Conservation (phyloP, 2,797 vertebrate genomes). For the Parambassis ranga region DNA sequence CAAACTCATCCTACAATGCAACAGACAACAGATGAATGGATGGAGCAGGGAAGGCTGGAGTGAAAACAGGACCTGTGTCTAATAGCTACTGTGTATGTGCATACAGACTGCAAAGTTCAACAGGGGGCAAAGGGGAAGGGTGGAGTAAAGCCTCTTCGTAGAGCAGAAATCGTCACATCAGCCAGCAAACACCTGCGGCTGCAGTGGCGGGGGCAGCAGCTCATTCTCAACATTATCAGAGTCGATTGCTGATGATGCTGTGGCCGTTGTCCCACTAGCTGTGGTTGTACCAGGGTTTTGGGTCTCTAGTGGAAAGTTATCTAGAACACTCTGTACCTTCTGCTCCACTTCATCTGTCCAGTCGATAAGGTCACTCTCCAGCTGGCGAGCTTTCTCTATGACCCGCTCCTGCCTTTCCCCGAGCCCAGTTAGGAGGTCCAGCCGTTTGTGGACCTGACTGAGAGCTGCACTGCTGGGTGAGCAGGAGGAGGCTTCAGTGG, state of each 20-base stretch:
- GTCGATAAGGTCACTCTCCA: slow-evolving; percentile 94
- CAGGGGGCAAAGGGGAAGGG: neutral
- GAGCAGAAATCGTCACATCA: slow-evolving; percentile 58
- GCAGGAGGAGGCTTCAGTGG: slow-evolving; percentile 60
- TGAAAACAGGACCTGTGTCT: neutral
- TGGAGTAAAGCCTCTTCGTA: slow-evolving; percentile 21
- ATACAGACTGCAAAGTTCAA: slow-evolving; percentile 13
- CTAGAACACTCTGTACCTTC: slow-evolving; percentile 88
- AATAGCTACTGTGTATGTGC: slow-evolving; percentile 27
- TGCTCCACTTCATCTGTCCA: slow-evolving; percentile 92
- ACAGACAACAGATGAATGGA: neutral
- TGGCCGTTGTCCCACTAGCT: slow-evolving; percentile 18
- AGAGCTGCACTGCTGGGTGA: slow-evolving; percentile 72
- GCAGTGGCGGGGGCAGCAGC: slow-evolving; percentile 91
- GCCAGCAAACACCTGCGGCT: slow-evolving; percentile 93
- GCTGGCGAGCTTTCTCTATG: slow-evolving; percentile 84
- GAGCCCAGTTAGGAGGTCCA: slow-evolving; percentile 87
- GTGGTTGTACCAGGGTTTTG: slow-evolving; percentile 68
- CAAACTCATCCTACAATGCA: neutral
- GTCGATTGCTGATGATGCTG: slow-evolving; percentile 69
- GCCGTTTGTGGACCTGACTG: slow-evolving; percentile 84
- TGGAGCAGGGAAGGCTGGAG: neutral
- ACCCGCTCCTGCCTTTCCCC: slow-evolving; percentile 88
- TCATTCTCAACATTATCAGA: slow-evolving; percentile 88
- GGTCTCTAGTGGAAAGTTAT: slow-evolving; percentile 84